These are phyloP conservation scores for Petrophora chlorosata DNA, from an alignment of 2,888 invertebrate species.

Conservation along the genomic window DNA sequence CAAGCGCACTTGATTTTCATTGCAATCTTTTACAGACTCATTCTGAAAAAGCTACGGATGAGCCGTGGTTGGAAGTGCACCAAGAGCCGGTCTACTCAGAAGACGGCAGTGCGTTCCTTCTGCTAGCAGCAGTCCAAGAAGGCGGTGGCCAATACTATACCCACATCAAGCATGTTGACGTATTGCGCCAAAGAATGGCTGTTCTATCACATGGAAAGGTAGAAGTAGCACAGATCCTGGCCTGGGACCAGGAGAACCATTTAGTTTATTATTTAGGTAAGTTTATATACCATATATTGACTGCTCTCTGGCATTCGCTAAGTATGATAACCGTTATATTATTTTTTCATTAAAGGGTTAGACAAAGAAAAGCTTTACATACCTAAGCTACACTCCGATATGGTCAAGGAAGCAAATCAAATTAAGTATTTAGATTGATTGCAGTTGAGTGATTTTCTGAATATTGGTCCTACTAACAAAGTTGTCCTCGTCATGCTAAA, in stretches of 20 bases:
- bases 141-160: constrained; percentile 93
- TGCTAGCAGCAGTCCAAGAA: constrained; percentile 92
- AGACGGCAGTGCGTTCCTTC: constrained; percentile 92
- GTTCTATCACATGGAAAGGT: constrained; percentile 94
- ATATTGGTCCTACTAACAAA: constrained; percentile 49
- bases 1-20: constrained; percentile 16
- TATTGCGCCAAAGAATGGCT: constrained; percentile 91
- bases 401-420: constrained; percentile 72
- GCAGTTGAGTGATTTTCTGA: constrained; percentile 65
- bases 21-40: constrained; percentile 84
- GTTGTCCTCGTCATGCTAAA: constrained; percentile 44
- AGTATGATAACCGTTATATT: constrained; percentile 14
- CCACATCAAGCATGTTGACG: constrained; percentile 94
- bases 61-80: constrained; percentile 93
- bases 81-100: constrained; percentile 93
- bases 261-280: constrained; percentile 89
- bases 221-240: constrained; percentile 91
- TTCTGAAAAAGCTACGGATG: constrained; percentile 92
- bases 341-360: constrained; percentile 69
- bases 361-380: constrained; percentile 63
- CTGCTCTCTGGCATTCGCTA: constrained; percentile 13
- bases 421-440: constrained; percentile 77
- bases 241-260: constrained; percentile 93
- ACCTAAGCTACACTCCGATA: constrained; percentile 71
- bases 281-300: neutral